Conservation (phyloP, 2,888 invertebrate genomes). For the Cephus sareptanus region DNA sequence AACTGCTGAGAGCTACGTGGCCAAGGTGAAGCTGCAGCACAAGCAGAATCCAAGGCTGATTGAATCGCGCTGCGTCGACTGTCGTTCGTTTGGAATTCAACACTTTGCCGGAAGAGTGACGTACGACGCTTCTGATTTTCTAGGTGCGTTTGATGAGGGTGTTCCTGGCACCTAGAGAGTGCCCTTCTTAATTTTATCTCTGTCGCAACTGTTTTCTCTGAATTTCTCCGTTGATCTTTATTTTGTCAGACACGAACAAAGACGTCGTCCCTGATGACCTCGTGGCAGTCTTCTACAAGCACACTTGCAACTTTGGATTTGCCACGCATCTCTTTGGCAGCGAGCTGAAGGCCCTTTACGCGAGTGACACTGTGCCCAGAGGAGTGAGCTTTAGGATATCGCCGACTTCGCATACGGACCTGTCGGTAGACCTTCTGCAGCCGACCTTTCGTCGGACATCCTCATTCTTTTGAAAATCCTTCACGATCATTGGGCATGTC, state of each 20-base stretch:
- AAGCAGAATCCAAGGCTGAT: slow-evolving; percentile 84
- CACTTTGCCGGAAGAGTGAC: slow-evolving; percentile 89
- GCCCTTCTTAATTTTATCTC: no score
- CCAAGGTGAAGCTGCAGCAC: slow-evolving; percentile 84
- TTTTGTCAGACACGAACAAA: slow-evolving; percentile 81
- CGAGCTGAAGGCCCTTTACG: slow-evolving; percentile 86
- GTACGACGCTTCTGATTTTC: slow-evolving; percentile 90
- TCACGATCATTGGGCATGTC: neutral
- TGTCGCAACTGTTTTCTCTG: no score
- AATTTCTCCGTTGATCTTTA: slow-evolving; percentile 11
- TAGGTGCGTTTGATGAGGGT: slow-evolving; percentile 64
- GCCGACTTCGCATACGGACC: slow-evolving; percentile 86
- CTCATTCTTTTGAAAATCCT: neutral
- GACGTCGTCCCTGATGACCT: slow-evolving; percentile 93
- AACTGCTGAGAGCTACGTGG: slow-evolving; percentile 82
- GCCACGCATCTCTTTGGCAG: slow-evolving; percentile 95
- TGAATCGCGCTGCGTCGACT: slow-evolving; percentile 82
- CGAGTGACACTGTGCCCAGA: slow-evolving; percentile 78
- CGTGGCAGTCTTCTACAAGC: slow-evolving; percentile 91
- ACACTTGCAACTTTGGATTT: slow-evolving; percentile 95
- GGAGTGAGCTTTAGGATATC: slow-evolving; percentile 89
- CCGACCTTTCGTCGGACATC: slow-evolving; percentile 41
- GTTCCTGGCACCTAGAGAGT: no score
- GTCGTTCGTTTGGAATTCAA: slow-evolving; percentile 87
- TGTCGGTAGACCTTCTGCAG: slow-evolving; percentile 56